A percentile compares a stretch with the other conserved stretches of the same genome.
These are phyloP conservation scores for Phymastichus coffea DNA, from an alignment of 1,140 invertebrate species.

Conservation along the genomic window DNA sequence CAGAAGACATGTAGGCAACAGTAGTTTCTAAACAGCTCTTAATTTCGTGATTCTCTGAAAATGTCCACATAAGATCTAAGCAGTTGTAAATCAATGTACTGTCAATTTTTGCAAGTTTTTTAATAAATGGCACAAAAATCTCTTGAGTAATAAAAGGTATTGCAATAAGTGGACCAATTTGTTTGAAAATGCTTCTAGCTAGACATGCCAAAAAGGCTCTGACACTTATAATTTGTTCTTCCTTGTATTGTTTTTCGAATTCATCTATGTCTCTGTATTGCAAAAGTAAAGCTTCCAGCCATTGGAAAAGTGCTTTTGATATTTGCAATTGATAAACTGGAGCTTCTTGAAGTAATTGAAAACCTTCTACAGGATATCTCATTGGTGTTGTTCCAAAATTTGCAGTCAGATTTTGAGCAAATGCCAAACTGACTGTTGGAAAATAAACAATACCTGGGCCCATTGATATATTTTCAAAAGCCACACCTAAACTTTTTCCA, in stretches of 20 bases:
- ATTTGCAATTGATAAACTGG: constrained; percentile 59
- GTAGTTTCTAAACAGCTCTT: constrained; percentile 64
- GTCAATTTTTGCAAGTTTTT: constrained; percentile 40
- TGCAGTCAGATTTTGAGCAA: constrained; percentile 72
- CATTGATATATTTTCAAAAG: constrained; percentile 69
- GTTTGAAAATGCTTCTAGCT: constrained; percentile 57
- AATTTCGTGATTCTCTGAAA: constrained; percentile 66
- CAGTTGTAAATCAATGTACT: constrained; percentile 48
- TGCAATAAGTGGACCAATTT: constrained; percentile 59
- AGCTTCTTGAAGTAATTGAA: constrained; percentile 65
- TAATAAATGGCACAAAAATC: constrained; percentile 57
- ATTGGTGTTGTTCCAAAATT: constrained; percentile 79
- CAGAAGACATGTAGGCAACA: constrained; percentile 59
- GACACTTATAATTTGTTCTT: constrained; percentile 41
- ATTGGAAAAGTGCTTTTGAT: constrained; percentile 60
- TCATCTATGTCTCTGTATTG: constrained; percentile 8
- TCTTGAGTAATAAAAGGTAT: constrained; percentile 61
- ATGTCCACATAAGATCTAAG: constrained; percentile 67
- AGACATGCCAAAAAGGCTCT: constrained; percentile 56
- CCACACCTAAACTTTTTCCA: constrained; percentile 70
- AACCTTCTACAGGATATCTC: constrained; percentile 70
- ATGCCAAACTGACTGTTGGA: constrained; percentile 74
- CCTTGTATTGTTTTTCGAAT: background rate
- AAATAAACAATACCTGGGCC: constrained; percentile 78
- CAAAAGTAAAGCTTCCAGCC: constrained; percentile 48